phyloP scores from a whole-genome alignment of 2,888 invertebrate species.

The Drosophila multiciliata region DNA sequence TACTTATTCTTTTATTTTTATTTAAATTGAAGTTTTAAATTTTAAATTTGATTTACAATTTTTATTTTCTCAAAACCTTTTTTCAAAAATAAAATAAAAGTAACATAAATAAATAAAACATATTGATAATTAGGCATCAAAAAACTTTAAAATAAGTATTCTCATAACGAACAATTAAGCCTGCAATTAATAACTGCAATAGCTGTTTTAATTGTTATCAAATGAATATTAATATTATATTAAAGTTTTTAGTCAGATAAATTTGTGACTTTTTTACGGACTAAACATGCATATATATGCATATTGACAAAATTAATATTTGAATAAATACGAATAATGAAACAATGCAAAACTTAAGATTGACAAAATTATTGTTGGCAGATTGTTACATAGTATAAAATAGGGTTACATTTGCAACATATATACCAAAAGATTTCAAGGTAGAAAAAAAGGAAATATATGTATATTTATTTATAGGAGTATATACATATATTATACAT shows the following conservation, averaged over 20 bases:
- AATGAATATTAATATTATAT: no score
- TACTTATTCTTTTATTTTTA: no score
- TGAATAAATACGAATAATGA: no score
- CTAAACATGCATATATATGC: neutral
- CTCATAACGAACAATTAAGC: neutral
- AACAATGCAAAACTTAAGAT: no score
- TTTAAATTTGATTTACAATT: neutral
- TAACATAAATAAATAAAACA: neutral
- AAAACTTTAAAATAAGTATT: neutral
- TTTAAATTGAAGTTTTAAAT: neutral
- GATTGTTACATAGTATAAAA: no score
- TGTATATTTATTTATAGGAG: neutral
- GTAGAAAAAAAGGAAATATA: neutral
- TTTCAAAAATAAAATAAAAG: neutral
- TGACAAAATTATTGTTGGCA: no score
- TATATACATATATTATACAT: slow-evolving; percentile 8
- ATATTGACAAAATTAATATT: neutral
- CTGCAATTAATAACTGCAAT: neutral
- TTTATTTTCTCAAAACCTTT: neutral
- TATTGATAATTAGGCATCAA: neutral
- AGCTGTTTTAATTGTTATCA: neutral
- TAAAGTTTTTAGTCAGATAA: neutral
- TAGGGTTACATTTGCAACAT: no score
- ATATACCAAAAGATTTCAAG: neutral
- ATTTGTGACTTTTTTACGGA: neutral